Percentiles rank a stretch among this genome's conserved stretches.
Evolutionary conservation across 2,113 vertebrate genomes (phyloP).

Genomic region (Grallaria varia): DNA sequence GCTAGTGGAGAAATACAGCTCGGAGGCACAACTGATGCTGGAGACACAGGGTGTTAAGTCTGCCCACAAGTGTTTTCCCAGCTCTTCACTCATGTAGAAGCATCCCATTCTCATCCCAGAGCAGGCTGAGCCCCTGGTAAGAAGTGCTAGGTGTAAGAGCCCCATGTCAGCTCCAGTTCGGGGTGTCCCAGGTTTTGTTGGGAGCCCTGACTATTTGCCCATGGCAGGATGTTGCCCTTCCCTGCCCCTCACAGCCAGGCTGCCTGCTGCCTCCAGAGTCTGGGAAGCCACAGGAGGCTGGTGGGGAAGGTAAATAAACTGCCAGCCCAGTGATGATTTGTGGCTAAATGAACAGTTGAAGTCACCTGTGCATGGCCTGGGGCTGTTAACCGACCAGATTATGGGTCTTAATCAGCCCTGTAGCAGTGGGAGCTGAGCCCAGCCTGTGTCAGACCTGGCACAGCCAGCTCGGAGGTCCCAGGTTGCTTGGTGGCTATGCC

Average conservation of each 20-base stretch:
- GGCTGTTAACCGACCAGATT: background rate
- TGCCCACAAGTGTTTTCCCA: background rate
- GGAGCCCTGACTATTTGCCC: background rate
- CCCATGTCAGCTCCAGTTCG: background rate
- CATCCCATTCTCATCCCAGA: background rate
- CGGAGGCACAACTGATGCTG: background rate
- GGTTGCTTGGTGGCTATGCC: background rate
- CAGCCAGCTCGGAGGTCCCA: background rate
- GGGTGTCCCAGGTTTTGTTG: background rate
- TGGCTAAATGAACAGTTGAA: slow-evolving; percentile 47
- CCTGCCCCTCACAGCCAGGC: background rate
- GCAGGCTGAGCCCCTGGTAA: background rate
- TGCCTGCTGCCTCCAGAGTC: background rate
- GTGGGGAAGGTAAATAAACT: slow-evolving; percentile 61
- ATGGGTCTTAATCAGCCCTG: background rate
- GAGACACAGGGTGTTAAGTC: background rate
- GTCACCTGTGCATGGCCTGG: background rate
- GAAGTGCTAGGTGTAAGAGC: background rate
- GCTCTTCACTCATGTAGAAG: background rate
- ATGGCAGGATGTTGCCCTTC: background rate
- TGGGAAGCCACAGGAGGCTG: slow-evolving; percentile 50
- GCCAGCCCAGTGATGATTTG: slow-evolving; percentile 31
- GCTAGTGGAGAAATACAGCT: background rate
- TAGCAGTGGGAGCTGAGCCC: background rate
- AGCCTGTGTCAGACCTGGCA: background rate